Evolutionary conservation across 2,888 invertebrate genomes (phyloP).

Genomic region (Pyrrhosoma nymphula): DNA sequence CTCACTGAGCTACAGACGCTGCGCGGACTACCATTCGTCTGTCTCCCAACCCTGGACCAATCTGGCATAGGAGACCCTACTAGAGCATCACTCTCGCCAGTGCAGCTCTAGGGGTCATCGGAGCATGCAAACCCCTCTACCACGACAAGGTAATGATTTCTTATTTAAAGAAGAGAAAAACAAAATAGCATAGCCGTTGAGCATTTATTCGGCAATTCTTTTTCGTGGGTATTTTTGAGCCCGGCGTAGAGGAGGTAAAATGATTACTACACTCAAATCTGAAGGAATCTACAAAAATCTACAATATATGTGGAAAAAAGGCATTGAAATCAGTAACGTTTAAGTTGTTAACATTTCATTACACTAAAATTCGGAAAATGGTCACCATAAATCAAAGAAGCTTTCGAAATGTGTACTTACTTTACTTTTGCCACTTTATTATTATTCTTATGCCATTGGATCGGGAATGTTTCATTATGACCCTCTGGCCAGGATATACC

Average conservation of each 20-base stretch:
- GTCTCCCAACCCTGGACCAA: too few relatives aligned
- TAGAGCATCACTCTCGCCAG: too few relatives aligned
- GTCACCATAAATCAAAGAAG: not conserved
- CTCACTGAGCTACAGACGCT: too few relatives aligned
- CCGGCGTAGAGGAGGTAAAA: not conserved
- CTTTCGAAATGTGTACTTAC: not conserved
- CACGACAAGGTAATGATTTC: too few relatives aligned
- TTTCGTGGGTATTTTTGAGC: not conserved
- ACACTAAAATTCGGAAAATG: not conserved
- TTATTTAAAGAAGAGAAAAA: too few relatives aligned
- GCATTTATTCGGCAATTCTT: not conserved
- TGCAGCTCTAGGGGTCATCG: too few relatives aligned
- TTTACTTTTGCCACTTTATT: not conserved
- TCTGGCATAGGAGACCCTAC: too few relatives aligned
- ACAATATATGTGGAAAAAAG: not conserved
- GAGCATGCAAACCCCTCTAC: too few relatives aligned
- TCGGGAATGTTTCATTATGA: not conserved
- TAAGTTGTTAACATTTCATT: not conserved
- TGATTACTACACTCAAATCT: not conserved
- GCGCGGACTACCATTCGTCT: too few relatives aligned
- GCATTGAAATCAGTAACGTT: not conserved
- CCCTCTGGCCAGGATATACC: conserved; percentile 3
- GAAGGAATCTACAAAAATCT: not conserved
- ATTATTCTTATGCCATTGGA: not conserved
- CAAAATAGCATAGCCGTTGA: too few relatives aligned